Conservation (phyloP, 2,113 vertebrate genomes). For the Microcebus murinus region DNA sequence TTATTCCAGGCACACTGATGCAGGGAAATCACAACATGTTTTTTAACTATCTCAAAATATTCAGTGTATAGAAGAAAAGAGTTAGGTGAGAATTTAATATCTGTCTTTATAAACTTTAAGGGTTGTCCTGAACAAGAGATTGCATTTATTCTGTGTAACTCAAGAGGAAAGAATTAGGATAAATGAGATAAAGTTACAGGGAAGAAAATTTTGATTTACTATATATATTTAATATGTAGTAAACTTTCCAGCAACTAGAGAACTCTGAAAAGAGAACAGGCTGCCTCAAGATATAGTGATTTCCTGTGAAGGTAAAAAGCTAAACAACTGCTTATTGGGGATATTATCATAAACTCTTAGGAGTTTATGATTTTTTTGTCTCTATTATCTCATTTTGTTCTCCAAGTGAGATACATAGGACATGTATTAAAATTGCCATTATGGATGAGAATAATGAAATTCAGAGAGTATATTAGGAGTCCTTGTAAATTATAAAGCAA, state of each 20-base stretch:
- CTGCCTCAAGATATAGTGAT: conserved; percentile 31
- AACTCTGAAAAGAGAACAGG: conserved; percentile 33
- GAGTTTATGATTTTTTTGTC: not conserved
- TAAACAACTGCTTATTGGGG: not conserved
- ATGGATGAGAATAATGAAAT: not conserved
- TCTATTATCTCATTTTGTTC: conserved; percentile 37
- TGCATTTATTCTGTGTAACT: not conserved
- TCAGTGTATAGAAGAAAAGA: not conserved
- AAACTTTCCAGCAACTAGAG: conserved; percentile 8
- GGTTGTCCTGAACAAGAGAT: not conserved
- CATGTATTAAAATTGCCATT: not conserved
- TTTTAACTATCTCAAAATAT: not conserved
- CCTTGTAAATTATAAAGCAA: conserved; percentile 20
- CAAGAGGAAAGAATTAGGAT: not conserved
- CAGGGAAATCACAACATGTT: not conserved
- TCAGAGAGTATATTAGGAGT: not conserved
- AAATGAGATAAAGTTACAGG: conserved; percentile 1
- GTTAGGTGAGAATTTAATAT: not conserved
- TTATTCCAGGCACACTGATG: not conserved
- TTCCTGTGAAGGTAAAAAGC: conserved; percentile 31
- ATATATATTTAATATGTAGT: not conserved
- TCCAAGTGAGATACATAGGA: not conserved
- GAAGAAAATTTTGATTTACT: conserved; percentile 15
- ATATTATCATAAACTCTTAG: conserved; percentile 9
- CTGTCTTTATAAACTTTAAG: conserved; percentile 7